Conservation (phyloP, 1,140 invertebrate genomes). For the Callitettix versicolor region DNA sequence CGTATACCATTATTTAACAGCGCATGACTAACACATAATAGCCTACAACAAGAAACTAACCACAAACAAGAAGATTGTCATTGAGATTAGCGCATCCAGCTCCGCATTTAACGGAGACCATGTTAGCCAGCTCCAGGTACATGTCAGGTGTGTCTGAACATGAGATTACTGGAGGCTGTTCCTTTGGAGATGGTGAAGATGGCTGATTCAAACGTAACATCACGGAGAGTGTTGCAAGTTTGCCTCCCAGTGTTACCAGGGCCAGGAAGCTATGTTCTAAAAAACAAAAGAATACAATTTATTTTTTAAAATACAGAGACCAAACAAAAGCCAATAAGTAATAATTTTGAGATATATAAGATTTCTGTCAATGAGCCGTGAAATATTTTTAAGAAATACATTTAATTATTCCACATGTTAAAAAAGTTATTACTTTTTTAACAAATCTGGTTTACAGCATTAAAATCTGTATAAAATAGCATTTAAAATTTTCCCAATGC, state of each 20-base stretch:
- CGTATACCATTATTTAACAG: too few species aligned
- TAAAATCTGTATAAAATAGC: too few species aligned
- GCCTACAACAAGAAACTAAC: too few species aligned
- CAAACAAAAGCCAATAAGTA: too few species aligned
- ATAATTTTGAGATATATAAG: too few species aligned
- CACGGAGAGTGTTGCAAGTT: conserved; percentile 51
- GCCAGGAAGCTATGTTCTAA: conserved; percentile 52
- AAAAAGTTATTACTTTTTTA: too few species aligned
- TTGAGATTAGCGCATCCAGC: conserved; percentile 59
- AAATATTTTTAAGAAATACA: too few species aligned
- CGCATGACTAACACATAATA: too few species aligned
- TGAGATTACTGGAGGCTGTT: conserved; percentile 1
- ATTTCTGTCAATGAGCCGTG: too few species aligned
- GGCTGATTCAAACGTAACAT: conserved; percentile 43
- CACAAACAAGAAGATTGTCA: conserved; percentile 59
- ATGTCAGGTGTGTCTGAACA: conserved; percentile 31
- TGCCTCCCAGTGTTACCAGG: conserved; percentile 51
- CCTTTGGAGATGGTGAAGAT: conserved; percentile 33
- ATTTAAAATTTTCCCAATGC: too few species aligned
- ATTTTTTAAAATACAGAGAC: not conserved
- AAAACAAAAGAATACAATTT: not conserved
- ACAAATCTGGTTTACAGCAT: too few species aligned
- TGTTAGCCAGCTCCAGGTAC: conserved; percentile 51
- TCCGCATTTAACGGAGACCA: conserved; percentile 60
- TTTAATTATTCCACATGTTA: too few species aligned